Evolutionary conservation across 2,888 invertebrate genomes (phyloP), one percentile per base, ranked within the genome.

Genomic region (Vanessa cardui): DNA sequence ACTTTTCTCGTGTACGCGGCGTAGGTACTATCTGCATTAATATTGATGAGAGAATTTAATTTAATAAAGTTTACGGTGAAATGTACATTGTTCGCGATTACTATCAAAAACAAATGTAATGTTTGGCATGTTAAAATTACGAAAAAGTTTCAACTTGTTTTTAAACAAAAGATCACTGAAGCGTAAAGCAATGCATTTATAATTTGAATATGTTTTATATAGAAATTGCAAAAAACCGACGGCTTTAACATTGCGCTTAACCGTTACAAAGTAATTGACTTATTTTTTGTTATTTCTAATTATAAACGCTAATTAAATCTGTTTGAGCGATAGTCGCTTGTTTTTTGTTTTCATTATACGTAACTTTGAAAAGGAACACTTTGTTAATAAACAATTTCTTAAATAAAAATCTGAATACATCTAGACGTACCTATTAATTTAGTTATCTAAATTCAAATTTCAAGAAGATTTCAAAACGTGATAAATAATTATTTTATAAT

Each of bases 181-280:
- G 69, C 54, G 67, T 50, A 68, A 68, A 72, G 71, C 60, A 66
- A 66, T 72, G 73, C 72, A 73, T 73, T 71, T 72, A 71, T 72
- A 72, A 72, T 73, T 72, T 70, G 68, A 73, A 72, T 72, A 72
- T 70, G 62, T 66, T 72, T 67, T 72, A 72, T 73, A 72, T 39
- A 69, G 66, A 72, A 69, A 58, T 49, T 33, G 50, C 56, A 72
- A 68, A 67, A 68, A 66, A 66, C 46, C 50, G 59, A 67, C 63
- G 67, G 65, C 63, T 62, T 68, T 70, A 67, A 64, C 72, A 63
- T 58, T 39, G 60, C 44, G 46, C 18, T 61, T 60, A 56, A 69
- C 71, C 71, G 69, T 70, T 73, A 62, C 64, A 46, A 50, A 63
- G 69, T 73, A 73, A 73, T 73, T 69, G 66, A 67, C 64, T 69